Evolutionary conservation across 2,888 invertebrate species (phyloP), one percentile per base, ranked within the genome.

Genomic region (Petrolisthes manimaculis): DNA sequence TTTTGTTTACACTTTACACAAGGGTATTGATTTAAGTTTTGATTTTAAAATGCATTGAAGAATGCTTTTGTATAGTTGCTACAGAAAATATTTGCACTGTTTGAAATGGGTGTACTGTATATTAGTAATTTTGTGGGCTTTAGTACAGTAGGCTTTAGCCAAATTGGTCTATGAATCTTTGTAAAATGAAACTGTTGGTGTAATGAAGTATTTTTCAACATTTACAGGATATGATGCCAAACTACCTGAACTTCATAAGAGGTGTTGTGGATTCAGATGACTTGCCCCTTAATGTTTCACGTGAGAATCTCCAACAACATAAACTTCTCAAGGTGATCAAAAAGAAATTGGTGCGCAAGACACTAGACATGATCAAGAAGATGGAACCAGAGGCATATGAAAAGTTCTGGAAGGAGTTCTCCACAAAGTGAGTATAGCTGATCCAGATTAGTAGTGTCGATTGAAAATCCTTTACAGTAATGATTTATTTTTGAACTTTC

Each of bases 261-360:
- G 99, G 99, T 92, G 96, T 99, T 91, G 99, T 99, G 80, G 99
- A 99, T 94, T 98, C 98, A 14, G 99, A 99, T 93, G 99, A 99
- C 94, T 94, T 99, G 92, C 99, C 99, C 56, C 94, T 99, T 92
- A 99, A 99, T 93, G 99, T 99, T 56, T 98, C 98, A 0, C 96
- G 99, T 92, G 99, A 99, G 94, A 99, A 97, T 84, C 95, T 99
- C 61, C 99, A 99, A 93, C 99, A 99, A 93, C 98, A 99, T 94
- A 99, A 99, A 93, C 95, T 99, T 9, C 96, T 99, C 92, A 99
- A 99, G 94, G 92, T 92, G 88, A 99, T 99, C 93, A 98, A 98
- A 94, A 99, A 99, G 95, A 99, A 99, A 93, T 94, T 99, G 89
- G 97, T 99, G 21, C 95, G 99, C 83, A 99, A 99, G 94, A 97